Evolutionary conservation across 2,113 vertebrate genomes (phyloP), one percentile per base, ranked within the genome.

Genomic region (Gambusia holbrooki): DNA sequence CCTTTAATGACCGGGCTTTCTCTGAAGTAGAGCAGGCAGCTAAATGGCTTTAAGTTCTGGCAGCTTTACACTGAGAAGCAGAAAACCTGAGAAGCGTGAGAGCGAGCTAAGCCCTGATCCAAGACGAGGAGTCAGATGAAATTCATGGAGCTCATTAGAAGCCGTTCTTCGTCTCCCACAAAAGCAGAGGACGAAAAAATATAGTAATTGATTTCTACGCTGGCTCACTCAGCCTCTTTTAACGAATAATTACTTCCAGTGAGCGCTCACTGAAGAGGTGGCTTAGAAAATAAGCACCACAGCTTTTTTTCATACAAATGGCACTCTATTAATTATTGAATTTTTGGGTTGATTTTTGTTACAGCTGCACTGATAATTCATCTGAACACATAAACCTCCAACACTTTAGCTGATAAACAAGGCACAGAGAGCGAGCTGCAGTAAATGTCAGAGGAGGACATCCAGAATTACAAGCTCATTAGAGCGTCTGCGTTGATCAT

Each of bases 211-310:
- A 87, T 87, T 87, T 69, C 35, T 79, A 66, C 19, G 17, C 69
- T 32, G 68, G 68, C 66, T 90, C 70, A 25, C 62, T 33, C 66
- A 33, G 67, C 62, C 71, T 81, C 65, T 80, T 87, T 84, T 79
- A 82, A 91, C 79, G 48, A 91, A 86, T 81, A 84, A 88, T 88
- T 87, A 79, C 71, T 81, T 86, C 54, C 74, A 87, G 88, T 77
- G 83, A 84, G 62, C 37, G 74, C 62, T 76, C 71, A 29, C 82
- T 73, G 76, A 77, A 80, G 64, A 73, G 29, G 62, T 72, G 63
- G 32, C 69, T 63, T 45, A 19, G 63, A 76, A 66, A 62, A 76
- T 58, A 72, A 35, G 40, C 40, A 51, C 33, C 9, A 6, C 25
- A 70, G 60, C 58, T 83, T 80, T 84, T 42, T n/a, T n/a, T 25